Evolutionary conservation across 2,797 vertebrate genomes (phyloP), one percentile per base, ranked within the genome.

Genomic region (Chloroceryle inda): DNA sequence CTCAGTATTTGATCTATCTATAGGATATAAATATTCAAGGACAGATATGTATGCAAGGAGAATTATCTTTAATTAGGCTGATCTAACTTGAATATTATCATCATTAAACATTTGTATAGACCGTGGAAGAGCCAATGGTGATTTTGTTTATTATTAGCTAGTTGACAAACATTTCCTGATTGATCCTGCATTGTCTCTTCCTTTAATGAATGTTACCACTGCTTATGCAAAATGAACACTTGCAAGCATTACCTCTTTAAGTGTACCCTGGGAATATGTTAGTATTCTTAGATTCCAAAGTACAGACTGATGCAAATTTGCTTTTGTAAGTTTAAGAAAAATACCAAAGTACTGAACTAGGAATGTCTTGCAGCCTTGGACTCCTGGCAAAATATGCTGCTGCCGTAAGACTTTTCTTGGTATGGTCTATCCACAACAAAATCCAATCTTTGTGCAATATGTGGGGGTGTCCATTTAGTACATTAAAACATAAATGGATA

Each of bases 71-170:
- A 35, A 90, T 76, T 90, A 86, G 35, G 11, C 27, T 49, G 8
- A 45, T 89, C 3, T 5, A 68, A 44, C 24, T 76, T 85, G 24
- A n/a, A 13, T 93, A 69, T 79, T 83, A 92, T 74, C 3, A 13
- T 69, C 14, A 27, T 59, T 76, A 59, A 79, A 47, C 31, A n/a
- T 31, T 83, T 80, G 26, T 59, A 69, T 80, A 67, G 64, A 68
- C 33, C 67, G 49, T 24, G 74, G 64, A 85, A 84, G 61, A 85
- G 56, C 13, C n/a, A 37, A 66, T 81, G 59, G 83, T 29, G 45
- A 31, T 81, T 92, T 91, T 58, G 72, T 29, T 44, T 92, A 21
- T 84, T 84, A 78, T 66, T 89, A 82, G n/a, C 13, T 69, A 63
- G 35, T 16, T 88, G 55, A 49, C 75, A 31, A 82, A 44, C 3